Evolutionary conservation across 2,888 invertebrate species (phyloP).

Genomic region (Arctia plantaginis): DNA sequence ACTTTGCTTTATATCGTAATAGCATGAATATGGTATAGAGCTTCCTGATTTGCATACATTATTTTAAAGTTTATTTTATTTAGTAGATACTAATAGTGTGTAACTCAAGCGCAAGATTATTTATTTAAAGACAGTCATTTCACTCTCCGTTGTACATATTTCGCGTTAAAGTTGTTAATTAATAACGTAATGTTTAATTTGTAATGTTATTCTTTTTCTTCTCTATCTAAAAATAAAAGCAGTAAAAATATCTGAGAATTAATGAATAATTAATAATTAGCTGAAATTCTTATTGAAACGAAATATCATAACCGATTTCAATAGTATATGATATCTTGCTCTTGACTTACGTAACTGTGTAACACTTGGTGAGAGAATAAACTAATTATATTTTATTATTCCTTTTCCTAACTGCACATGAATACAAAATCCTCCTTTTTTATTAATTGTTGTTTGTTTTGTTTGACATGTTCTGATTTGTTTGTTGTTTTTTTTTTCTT

Average conservation of each 20-base stretch:
- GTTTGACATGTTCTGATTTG: conserved; percentile 85
- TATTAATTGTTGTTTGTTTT: conserved; percentile 74
- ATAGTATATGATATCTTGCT: conserved; percentile 60
- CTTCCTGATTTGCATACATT: conserved; percentile 71
- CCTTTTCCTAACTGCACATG: conserved; percentile 84
- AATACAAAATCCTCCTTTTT: conserved; percentile 66
- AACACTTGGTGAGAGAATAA: conserved; percentile 79
- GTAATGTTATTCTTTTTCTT: conserved; percentile 36
- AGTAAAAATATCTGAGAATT: not conserved
- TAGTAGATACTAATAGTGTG: conserved; percentile 67
- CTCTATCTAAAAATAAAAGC: conserved; percentile 62
- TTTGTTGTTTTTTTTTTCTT: conserved; percentile 85
- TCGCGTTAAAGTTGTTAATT: conserved; percentile 8
- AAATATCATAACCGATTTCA: not conserved
- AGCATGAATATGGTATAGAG: conserved; percentile 71
- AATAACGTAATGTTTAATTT: not conserved
- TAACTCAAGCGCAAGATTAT: conserved; percentile 76
- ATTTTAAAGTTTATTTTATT: conserved; percentile 66
- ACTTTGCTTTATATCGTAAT: conserved; percentile 57
- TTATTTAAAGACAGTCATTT: conserved; percentile 15
- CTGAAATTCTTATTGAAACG: not conserved
- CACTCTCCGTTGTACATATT: conserved; percentile 44
- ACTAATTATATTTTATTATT: conserved; percentile 82
- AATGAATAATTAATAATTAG: not conserved
- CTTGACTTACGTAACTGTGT: conserved; percentile 73